Evolutionary conservation across 2,888 invertebrate species (phyloP).

Genomic region (Athalia cordata): DNA sequence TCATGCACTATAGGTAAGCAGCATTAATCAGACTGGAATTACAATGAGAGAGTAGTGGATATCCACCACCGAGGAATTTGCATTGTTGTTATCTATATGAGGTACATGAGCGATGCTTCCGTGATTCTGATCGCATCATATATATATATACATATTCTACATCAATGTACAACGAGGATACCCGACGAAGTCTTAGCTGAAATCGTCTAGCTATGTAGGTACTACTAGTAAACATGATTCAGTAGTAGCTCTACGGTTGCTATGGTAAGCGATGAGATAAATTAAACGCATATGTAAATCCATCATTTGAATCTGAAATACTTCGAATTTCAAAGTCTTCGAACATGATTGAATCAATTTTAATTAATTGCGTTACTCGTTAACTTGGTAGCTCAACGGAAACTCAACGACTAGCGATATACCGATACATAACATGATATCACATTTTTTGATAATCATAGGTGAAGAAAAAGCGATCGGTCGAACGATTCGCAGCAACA

Average conservation of each 20-base stretch:
- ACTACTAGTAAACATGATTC: neutral
- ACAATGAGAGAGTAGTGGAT: no score
- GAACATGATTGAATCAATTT: constrained; percentile 33
- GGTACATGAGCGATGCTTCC: no score
- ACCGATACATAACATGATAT: neutral
- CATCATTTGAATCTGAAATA: constrained; percentile 17
- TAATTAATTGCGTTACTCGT: constrained; percentile 22
- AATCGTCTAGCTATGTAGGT: no score
- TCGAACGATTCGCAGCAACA: neutral
- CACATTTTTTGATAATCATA: no score
- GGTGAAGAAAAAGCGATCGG: no score
- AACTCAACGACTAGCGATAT: neutral
- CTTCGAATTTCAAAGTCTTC: constrained; percentile 33
- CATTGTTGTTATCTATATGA: no score
- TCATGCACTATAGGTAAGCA: no score
- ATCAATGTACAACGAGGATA: neutral
- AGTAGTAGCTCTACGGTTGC: neutral
- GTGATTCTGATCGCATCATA: no score
- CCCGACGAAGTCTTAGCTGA: neutral
- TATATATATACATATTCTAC: neutral
- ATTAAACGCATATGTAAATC: constrained; percentile 8
- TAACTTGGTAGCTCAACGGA: neutral
- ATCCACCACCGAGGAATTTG: no score
- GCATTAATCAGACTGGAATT: no score
- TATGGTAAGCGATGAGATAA: neutral